Evolutionary conservation across 37 sponge, comb jelly and placozoan genomes (phyloP).

Genomic region (Aplysina aerophoba): DNA sequence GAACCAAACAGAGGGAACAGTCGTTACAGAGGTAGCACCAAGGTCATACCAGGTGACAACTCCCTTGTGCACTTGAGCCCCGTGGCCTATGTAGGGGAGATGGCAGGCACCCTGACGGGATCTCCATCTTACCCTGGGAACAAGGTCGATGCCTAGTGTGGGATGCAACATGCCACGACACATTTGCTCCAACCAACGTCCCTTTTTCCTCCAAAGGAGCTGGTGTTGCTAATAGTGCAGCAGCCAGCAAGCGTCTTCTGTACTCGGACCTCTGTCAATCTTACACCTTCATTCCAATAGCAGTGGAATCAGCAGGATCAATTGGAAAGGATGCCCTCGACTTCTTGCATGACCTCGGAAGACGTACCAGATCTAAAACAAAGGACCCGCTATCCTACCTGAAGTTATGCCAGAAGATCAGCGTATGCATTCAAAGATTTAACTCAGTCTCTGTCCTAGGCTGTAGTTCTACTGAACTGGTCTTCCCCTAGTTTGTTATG

Average conservation of each 20-base stretch:
- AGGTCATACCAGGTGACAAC: too few species aligned
- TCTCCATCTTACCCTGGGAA: slow-evolving; percentile 44
- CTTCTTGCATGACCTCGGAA: background rate
- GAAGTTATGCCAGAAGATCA: background rate
- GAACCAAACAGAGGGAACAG: too few species aligned
- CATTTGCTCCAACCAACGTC: slow-evolving; percentile 19
- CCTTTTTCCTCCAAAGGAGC: slow-evolving; percentile 16
- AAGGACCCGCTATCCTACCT: slow-evolving; percentile 9
- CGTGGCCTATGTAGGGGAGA: slow-evolving; percentile 16
- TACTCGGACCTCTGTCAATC: background rate
- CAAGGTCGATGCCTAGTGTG: slow-evolving; percentile 9
- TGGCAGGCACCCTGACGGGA: slow-evolving; percentile 50
- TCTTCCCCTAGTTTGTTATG: too few species aligned
- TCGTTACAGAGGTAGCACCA: too few species aligned
- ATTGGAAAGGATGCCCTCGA: background rate
- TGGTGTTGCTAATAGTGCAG: slow-evolving; percentile 24
- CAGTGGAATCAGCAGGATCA: slow-evolving; percentile 17
- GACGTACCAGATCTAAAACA: background rate
- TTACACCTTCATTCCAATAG: background rate
- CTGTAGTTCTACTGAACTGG: background rate
- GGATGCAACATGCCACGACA: slow-evolving; percentile 39
- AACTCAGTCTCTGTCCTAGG: slow-evolving; percentile 20
- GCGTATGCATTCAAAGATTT: slow-evolving; percentile 19
- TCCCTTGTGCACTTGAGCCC: slow-evolving; percentile 42
- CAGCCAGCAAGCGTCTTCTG: background rate